Evolutionary conservation across 1,140 invertebrate genomes (phyloP), one percentile per base, ranked within the genome.

Genomic region (Aphelenchoides fujianensis): DNA sequence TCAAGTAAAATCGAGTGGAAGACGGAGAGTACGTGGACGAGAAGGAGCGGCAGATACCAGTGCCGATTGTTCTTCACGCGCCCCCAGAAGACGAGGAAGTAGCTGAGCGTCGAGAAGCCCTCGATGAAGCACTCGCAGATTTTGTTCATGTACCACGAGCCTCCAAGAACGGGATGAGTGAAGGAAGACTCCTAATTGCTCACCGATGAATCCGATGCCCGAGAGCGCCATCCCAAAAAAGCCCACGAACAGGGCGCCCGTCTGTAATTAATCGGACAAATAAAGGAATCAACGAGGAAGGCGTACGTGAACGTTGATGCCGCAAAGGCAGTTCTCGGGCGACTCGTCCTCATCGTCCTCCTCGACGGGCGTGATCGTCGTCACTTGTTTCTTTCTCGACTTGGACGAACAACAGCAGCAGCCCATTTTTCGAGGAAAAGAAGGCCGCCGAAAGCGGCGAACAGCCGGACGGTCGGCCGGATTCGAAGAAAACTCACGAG

Each of bases 31-130:
- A 48, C 41, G 23, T 48, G 41, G 23, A 48, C 41, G 41, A 48
- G 41, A 48, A 48, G 5, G 23, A 59, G 55, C 28, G 55, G 55
- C 28, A 59, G 55, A 59, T 59, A 59, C 55, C 55, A 59, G 23
- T 59, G 55, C 7, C 19, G 5, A 23, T 59, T 59, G 55, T 59
- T 59, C 34, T 59, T 59, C 12, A 5, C 12, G 28, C 55, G 28
- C 34, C 55, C 55, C 12, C 34, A 59, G 55, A 59, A 59, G 5
- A 59, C 55, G 5, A 59, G 5, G 5, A 59, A 59, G 55, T 59
- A 59, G 19, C 27, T 7, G 5, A 59, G 34, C 5, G 23, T 19
- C 19, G 55, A 59, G 19, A 59, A 7, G 55, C 55, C 55, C 34
- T 59, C 55, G 19, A 59, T 5, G 5, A 59, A 5, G 7, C 5